phyloP scores from a whole-genome alignment of 2,888 invertebrate species.

The Cylloceria caligata region DNA sequence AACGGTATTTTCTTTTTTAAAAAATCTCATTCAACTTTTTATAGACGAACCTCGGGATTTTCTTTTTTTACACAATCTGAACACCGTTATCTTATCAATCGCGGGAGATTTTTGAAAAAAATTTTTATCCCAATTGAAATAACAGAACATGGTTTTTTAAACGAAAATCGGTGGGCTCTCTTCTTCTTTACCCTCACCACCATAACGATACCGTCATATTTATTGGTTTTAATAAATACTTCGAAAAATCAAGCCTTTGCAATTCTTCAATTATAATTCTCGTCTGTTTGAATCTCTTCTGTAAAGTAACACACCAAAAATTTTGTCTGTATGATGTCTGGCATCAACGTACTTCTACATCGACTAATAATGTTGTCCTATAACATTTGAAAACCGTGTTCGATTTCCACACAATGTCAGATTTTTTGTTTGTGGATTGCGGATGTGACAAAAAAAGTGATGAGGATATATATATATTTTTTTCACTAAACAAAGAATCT shows the following conservation, averaged over 20 bases:
- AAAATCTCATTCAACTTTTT: too few species aligned
- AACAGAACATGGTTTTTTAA: too few species aligned
- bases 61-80: too few species aligned
- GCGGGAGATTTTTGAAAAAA: too few species aligned
- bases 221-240: background rate
- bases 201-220: background rate
- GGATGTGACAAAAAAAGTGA: constrained; percentile 5
- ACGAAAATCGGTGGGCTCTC: too few species aligned
- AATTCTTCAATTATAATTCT: background rate
- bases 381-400: background rate
- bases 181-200: background rate
- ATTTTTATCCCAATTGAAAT: too few species aligned
- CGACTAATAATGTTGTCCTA: background rate
- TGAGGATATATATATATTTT: constrained; percentile 30
- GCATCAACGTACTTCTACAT: background rate
- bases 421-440: background rate
- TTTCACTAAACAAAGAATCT: background rate
- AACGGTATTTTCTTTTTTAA: too few species aligned
- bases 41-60: too few species aligned
- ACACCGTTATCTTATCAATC: too few species aligned
- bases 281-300: too few species aligned
- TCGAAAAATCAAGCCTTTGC: background rate
- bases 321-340: background rate
- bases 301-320: background rate
- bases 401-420: background rate